A percentile compares a stretch with the other conserved stretches of the same genome.
Conservation (phyloP, 2,888 invertebrate genomes). For the Heteropelma amictum region DNA sequence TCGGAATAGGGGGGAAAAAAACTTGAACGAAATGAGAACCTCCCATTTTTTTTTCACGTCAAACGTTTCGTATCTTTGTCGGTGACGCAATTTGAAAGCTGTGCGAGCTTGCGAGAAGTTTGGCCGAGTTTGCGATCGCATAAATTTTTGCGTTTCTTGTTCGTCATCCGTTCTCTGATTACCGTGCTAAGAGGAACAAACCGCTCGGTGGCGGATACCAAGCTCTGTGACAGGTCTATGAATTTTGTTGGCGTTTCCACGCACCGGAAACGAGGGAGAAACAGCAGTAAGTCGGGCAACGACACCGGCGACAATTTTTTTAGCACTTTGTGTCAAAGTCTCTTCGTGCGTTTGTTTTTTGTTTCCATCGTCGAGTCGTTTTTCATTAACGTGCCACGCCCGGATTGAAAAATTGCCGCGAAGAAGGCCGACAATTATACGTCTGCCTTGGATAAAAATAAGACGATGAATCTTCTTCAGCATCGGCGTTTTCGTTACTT, state of each 20-base stretch:
- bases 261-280: constrained; percentile 29
- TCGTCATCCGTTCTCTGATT: constrained; percentile 25
- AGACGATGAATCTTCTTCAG: not conserved
- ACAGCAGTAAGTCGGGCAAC: constrained; percentile 8
- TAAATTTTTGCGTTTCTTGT: constrained; percentile 6
- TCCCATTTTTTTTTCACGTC: constrained; percentile 20
- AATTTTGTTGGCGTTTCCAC: not conserved
- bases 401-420: constrained; percentile 47
- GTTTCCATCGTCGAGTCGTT: too few relatives aligned
- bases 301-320: not conserved
- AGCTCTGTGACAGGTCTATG: not conserved
- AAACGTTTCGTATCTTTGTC: constrained; percentile 9
- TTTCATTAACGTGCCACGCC: constrained; percentile 9
- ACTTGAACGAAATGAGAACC: constrained; percentile 21
- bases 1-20: constrained; percentile 1
- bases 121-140: constrained; percentile 41
- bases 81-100: constrained; percentile 53
- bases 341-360: constrained; percentile 13
- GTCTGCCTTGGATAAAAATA: not conserved
- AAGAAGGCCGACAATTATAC: not conserved
- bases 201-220: constrained; percentile 8
- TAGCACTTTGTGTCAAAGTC: constrained; percentile 39
- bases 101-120: constrained; percentile 48
- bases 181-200: not conserved
- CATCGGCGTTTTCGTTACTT: not conserved